Base-by-base conservation (phyloP, 2,113 vertebrate genomes). In the Erinaceus europaeus region DNA sequence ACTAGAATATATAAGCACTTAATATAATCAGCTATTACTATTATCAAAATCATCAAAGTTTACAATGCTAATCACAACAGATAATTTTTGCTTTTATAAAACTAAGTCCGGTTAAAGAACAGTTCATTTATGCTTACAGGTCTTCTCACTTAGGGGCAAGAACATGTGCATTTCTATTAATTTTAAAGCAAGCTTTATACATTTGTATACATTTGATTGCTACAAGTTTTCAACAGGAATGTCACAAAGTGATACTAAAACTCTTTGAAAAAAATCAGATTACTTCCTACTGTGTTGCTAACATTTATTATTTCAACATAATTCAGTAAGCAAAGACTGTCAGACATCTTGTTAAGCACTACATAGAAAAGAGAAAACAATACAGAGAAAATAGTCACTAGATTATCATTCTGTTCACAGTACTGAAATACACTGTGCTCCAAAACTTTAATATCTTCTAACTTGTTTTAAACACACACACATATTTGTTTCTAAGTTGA, bases 51-150 rank as follows among this genome's bases (percentile, higher is more conserved):
- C 17, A 23, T 32, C 62, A 81, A 80, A 88, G 57, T 32, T 90
- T 88, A 46, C 15, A 52, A n/a, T 44, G 40, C 34, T 71, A 65
- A 75, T 88, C 38, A 75, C 82, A 89, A 85, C 34, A n/a, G n/a
- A n/a, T n/a, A n/a, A n/a, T n/a, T 20, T 11, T 65, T 71, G 64
- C 78, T 72, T 25, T 78, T 82, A 78, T 2, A 74, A 78, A 89
- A 53, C 11, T 53, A 10, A 23, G 25, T 44, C 15, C 9, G 46
- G 9, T 9, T 15, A 15, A 48, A 40, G 68, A n/a, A n/a, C n/a
- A n/a, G n/a, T n/a, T n/a, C n/a, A n/a, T n/a, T n/a, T n/a, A n/a
- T n/a, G n/a, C n/a, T n/a, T n/a, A n/a, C n/a, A n/a, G n/a, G n/a
- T n/a, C n/a, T n/a, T n/a, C n/a, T n/a, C n/a, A n/a, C n/a, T n/a